phyloP scores from a whole-genome alignment of 2,888 invertebrate species.

The Cataglyphis rosenhaueri region DNA sequence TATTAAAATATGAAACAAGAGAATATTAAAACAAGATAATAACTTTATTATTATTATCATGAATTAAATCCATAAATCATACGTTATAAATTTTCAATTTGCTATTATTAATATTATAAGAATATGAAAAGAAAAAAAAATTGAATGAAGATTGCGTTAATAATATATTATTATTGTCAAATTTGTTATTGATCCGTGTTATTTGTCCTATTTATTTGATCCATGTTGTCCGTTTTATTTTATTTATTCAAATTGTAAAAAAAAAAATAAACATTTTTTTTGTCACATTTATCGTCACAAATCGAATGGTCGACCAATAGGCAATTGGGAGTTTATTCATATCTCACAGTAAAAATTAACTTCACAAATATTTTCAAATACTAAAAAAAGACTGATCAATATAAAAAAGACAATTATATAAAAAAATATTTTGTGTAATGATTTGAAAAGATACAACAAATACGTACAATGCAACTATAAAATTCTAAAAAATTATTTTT shows the following conservation, averaged over 20 bases:
- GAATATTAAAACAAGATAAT: background rate
- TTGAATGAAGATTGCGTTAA: background rate
- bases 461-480: background rate
- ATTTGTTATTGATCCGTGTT: constrained; percentile 8
- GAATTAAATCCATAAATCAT: background rate
- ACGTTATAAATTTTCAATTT: background rate
- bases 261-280: background rate
- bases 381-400: background rate
- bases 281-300: constrained; percentile 9
- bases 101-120: background rate
- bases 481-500: background rate
- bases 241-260: constrained; percentile 15
- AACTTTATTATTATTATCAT: background rate
- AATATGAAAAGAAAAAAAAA: background rate
- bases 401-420: background rate
- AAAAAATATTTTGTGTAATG: background rate
- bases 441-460: background rate
- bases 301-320: constrained; percentile 70
- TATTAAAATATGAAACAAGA: background rate
- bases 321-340: constrained; percentile 67
- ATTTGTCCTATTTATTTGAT: constrained; percentile 9
- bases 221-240: constrained; percentile 1
- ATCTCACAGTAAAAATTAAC: constrained; percentile 23
- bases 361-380: background rate
- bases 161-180: background rate